A percentile compares a stretch with the other conserved stretches of the same genome.
phyloP scores from a whole-genome alignment of 2,113 vertebrate genomes.

The Cygnus atratus region DNA sequence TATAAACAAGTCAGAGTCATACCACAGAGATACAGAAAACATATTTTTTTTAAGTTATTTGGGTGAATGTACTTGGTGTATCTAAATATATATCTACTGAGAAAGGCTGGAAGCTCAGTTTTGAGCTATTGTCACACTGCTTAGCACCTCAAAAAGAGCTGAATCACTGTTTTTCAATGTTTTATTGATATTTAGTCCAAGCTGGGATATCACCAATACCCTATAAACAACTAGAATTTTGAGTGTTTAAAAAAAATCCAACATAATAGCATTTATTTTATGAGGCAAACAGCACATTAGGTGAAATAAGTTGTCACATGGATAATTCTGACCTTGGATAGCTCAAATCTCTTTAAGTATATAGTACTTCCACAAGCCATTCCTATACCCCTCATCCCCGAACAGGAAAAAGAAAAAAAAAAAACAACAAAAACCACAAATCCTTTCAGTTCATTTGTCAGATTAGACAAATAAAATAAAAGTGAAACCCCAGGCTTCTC shows the following conservation, averaged over 20 bases:
- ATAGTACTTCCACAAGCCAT: neutral
- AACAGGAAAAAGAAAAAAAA: neutral
- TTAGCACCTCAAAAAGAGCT: neutral
- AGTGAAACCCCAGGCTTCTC: neutral
- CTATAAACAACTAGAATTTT: neutral
- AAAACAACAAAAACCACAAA: neutral
- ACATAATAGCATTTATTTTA: neutral
- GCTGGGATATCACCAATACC: neutral
- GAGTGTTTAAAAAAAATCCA: neutral
- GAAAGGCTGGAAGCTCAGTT: neutral
- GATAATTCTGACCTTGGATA: neutral
- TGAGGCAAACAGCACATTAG: neutral
- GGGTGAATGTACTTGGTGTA: neutral
- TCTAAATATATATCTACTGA: neutral
- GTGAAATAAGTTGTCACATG: neutral
- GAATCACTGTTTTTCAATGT: neutral
- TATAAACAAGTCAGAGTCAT: neutral
- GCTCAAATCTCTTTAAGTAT: neutral
- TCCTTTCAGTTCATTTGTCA: neutral
- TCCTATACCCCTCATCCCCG: neutral
- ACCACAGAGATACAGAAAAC: accelerated
- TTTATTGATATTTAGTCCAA: neutral
- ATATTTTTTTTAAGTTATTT: neutral
- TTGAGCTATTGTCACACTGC: neutral
- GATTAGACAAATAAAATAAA: neutral